Evolutionary conservation across 2,888 invertebrate species (phyloP), one percentile per base, ranked within the genome.

Genomic region (Allophyes oxyacanthae): DNA sequence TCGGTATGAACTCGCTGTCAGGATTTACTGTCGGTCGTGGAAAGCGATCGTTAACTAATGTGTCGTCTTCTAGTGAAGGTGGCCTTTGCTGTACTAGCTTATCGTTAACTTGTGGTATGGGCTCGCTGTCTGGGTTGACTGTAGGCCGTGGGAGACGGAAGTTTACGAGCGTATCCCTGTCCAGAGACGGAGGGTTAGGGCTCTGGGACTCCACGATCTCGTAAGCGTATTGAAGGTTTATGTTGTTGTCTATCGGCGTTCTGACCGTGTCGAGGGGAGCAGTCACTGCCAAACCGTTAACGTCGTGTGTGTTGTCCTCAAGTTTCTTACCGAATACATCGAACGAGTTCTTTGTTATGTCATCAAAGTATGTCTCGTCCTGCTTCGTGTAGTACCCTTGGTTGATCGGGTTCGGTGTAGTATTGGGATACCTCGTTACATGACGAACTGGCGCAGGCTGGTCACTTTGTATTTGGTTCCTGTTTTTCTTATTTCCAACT

Each of bases 321-420:
- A 96, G 84, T 85, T 96, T 97, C 85, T 96, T 96, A 1, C 96
- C 97, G 79, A 97, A 97, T 70, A 96, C 95, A 26, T 96, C 96
- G 78, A 96, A 97, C 53, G 96, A 96, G 77, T 96, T 96, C 81
- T 95, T 96, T 3, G 97, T 96, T 52, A 96, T 96, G 76, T 97
- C 96, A 75, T 97, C 96, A 61, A 96, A 91, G 64, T 95, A 95
- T 53, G 95, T 94, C 77, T 96, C 94, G 81, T 95, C 94, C 64
- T 96, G 96, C 81, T 95, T 95, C 10, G 96, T 96, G 86, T 96
- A 96, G 84, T 96, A 96, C 32, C 95, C 94, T 75, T 96, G 94
- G 83, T 95, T 91, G 74, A 94, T 86, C 6, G 95, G 94, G 76
- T 94, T 95, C 13, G 95, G 88, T 6, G 95, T 95, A 0, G 95